These are phyloP conservation scores for Rhinolophus ferrumequinum DNA, from an alignment of 2,113 vertebrate species.

Conservation along the genomic window DNA sequence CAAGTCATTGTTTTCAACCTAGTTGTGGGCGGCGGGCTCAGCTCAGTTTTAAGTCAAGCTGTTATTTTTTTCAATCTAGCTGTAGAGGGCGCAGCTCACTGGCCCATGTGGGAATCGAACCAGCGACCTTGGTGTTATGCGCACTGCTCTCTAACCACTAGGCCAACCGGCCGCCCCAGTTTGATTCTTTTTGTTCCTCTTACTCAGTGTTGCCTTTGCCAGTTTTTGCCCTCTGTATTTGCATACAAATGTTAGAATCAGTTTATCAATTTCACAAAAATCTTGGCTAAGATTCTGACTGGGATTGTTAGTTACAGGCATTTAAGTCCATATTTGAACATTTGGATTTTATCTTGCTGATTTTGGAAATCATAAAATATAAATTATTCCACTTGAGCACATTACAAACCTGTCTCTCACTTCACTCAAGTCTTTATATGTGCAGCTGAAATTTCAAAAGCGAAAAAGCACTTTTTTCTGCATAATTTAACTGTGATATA, in stretches of 20 bases:
- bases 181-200: neutral
- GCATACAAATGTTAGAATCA: neutral
- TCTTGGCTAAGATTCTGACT: neutral
- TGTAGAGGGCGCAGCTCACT: too few species aligned
- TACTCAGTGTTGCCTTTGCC: neutral
- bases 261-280: neutral
- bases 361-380: conserved; percentile 42
- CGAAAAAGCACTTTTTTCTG: conserved; percentile 62
- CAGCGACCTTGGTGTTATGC: too few species aligned
- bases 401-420: neutral
- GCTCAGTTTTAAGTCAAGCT: too few species aligned
- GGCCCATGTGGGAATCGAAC: too few species aligned
- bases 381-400: conserved; percentile 4
- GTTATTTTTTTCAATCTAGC: too few species aligned
- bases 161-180: too few species aligned
- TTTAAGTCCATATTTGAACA: neutral
- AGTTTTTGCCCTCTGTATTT: neutral
- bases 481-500: conserved; percentile 68
- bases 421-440: neutral
- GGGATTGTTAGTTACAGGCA: neutral
- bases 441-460: conserved; percentile 74
- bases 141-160: too few species aligned
- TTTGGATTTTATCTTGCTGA: neutral
- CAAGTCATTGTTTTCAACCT: too few species aligned
- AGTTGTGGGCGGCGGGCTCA: too few species aligned